These are phyloP conservation scores for Cebuella pygmaea DNA, from an alignment of 2,797 vertebrate genomes.

Conservation along the genomic window DNA sequence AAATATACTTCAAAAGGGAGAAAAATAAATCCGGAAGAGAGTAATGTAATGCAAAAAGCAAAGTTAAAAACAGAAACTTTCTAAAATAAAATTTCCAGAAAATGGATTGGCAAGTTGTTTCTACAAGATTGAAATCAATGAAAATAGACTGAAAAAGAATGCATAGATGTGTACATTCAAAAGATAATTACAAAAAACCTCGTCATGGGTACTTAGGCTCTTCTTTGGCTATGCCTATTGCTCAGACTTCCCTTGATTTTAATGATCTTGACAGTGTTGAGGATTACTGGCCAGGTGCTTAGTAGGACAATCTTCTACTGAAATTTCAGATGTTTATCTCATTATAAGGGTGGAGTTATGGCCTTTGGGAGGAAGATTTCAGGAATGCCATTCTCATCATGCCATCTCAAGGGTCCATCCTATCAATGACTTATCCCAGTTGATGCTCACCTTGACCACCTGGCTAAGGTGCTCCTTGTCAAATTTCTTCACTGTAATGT, in stretches of 20 bases:
- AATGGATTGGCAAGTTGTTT: not conserved
- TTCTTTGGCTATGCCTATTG: not conserved
- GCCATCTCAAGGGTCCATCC: too few species aligned
- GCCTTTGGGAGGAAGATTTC: too few species aligned
- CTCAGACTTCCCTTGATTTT: not conserved
- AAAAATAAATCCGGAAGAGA: not conserved
- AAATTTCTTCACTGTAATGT: not conserved
- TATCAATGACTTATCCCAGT: not conserved
- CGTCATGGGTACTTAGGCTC: not conserved
- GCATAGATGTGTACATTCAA: not conserved
- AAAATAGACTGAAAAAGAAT: not conserved
- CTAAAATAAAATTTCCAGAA: not conserved
- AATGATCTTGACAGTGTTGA: too few species aligned
- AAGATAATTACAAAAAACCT: not conserved
- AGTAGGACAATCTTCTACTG: not conserved
- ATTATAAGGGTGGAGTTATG: too few species aligned
- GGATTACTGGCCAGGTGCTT: not conserved
- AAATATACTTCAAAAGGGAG: not conserved
- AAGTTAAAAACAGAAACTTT: not conserved
- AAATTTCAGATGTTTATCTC: not conserved
- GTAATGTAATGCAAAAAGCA: not conserved
- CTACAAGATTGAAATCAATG: not conserved
- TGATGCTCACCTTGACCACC: not conserved
- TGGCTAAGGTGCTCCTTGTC: not conserved
- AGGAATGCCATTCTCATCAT: not conserved